Percentiles rank a stretch among this genome's conserved stretches.
Conservation (phyloP, 1,140 invertebrate species). For the Hydropsyche tenuis region DNA sequence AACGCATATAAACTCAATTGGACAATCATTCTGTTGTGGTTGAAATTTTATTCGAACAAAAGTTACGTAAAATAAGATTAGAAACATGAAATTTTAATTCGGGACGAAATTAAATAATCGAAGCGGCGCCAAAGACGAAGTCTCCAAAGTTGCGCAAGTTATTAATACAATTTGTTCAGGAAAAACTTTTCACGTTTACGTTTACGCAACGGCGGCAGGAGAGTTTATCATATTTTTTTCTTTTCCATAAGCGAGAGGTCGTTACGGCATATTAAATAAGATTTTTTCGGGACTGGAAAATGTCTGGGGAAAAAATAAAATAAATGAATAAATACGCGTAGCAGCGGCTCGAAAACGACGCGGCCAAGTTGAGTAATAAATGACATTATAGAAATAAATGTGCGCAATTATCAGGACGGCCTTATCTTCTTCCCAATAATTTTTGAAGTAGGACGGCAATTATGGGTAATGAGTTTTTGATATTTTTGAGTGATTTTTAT, state of each 20-base stretch:
- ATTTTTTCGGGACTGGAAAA: neutral
- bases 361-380: neutral
- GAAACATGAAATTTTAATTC: neutral
- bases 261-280: neutral
- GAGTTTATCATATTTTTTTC: neutral
- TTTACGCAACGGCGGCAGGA: neutral
- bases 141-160: constrained; percentile 1
- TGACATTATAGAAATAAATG: neutral
- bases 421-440: no score
- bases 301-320: no score
- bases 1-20: no score
- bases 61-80: no score
- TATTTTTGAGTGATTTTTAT: no score
- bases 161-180: constrained; percentile 18
- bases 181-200: neutral
- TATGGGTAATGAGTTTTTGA: no score
- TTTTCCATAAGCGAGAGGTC: neutral
- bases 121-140: constrained; percentile 1
- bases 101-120: constrained; percentile 3
- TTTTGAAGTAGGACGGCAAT: no score
- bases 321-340: no score
- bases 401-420: neutral
- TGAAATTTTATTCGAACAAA: no score
- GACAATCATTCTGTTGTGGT: no score
- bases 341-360: no score